Percentiles rank a stretch among this genome's conserved stretches.
Evolutionary conservation across 2,888 invertebrate species (phyloP).

Genomic region (Phalera bucephala): DNA sequence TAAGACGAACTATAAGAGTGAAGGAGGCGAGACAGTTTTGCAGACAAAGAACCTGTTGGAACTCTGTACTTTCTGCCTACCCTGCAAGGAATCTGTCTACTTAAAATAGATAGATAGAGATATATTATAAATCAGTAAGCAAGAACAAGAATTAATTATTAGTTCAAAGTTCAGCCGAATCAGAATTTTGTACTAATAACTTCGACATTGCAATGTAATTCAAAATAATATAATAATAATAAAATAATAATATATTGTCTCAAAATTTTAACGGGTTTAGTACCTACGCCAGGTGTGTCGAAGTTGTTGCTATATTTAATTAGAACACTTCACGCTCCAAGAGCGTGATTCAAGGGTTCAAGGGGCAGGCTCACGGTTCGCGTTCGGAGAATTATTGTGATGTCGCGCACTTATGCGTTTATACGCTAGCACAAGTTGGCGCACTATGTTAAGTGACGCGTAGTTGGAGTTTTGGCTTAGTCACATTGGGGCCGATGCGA

Average conservation of each 20-base stretch:
- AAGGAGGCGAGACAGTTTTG: too few relatives aligned
- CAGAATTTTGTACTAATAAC: background rate
- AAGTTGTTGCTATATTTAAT: conserved; percentile 36
- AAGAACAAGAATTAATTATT: too few relatives aligned
- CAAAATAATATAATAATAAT: conserved; percentile 14
- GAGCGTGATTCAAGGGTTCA: conserved; percentile 27
- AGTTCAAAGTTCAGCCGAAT: too few relatives aligned
- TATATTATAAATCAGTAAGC: too few relatives aligned
- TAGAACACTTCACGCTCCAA: conserved; percentile 33
- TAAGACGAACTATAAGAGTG: too few relatives aligned
- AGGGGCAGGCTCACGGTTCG: conserved; percentile 22
- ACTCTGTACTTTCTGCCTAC: too few relatives aligned
- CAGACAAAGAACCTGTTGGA: too few relatives aligned
- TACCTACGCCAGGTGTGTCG: conserved; percentile 20
- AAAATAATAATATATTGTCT: conserved; percentile 15
- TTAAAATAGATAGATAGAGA: too few relatives aligned
- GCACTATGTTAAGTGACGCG: conserved; percentile 23
- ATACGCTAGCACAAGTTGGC: conserved; percentile 21
- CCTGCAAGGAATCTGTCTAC: too few relatives aligned
- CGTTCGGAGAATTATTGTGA: conserved; percentile 32
- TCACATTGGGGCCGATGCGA: too few relatives aligned
- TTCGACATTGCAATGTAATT: conserved; percentile 10
- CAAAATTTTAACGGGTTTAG: conserved; percentile 12
- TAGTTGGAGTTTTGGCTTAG: too few relatives aligned
- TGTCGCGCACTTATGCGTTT: conserved; percentile 27